Conservation (phyloP, 2,113 vertebrate genomes). For the Camarhynchus parvulus region DNA sequence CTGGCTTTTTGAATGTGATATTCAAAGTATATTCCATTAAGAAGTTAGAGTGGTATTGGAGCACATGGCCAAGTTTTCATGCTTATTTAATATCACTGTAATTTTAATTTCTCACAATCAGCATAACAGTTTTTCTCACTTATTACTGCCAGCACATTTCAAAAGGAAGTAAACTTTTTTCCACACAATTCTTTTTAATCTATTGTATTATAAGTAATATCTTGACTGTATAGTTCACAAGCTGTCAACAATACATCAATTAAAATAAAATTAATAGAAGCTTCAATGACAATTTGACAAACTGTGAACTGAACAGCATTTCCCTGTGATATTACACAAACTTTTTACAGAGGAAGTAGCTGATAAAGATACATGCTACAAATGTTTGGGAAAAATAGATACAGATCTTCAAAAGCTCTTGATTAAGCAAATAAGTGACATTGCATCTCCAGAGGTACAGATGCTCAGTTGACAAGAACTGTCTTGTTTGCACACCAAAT, state of each 20-base stretch:
- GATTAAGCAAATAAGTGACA: not conserved
- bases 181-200: not conserved
- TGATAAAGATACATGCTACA: not conserved
- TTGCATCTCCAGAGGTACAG: not conserved
- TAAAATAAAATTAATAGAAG: not conserved
- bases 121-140: not conserved
- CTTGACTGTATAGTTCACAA: not conserved
- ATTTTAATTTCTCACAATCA: not conserved
- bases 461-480: not conserved
- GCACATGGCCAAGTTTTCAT: not conserved
- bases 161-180: not conserved
- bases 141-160: not conserved
- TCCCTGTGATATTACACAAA: too few species aligned
- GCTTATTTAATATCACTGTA: not conserved
- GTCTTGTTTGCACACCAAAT: not conserved
- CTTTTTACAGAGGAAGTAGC: not conserved
- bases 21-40: not conserved
- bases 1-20: not conserved
- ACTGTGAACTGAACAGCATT: not conserved
- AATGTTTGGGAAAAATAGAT: not conserved
- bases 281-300: not conserved
- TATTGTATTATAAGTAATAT: not conserved
- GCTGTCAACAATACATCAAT: not conserved
- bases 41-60: not conserved
- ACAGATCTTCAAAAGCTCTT: not conserved